phyloP scores from a whole-genome alignment of 2,113 vertebrate species.

The Emydura subglobosa region DNA sequence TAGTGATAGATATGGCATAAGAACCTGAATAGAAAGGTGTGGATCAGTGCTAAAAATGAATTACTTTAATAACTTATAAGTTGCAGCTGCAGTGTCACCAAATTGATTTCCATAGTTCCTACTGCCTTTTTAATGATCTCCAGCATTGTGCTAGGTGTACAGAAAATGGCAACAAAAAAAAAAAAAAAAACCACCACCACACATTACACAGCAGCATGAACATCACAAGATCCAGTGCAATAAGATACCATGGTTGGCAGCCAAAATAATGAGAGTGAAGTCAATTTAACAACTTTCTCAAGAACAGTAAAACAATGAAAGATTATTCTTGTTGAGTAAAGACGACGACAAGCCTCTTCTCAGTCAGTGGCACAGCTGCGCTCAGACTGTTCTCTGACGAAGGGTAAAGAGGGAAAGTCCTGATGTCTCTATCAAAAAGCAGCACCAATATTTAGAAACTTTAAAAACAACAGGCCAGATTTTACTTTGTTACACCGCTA shows the following conservation, averaged over 20 bases:
- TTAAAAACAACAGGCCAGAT: constrained; percentile 11
- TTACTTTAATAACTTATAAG: constrained; percentile 4
- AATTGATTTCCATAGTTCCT: constrained; percentile 34
- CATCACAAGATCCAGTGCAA: constrained; percentile 22
- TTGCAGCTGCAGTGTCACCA: not conserved
- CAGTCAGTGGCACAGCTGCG: not conserved
- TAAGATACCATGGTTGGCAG: not conserved
- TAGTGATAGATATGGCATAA: not conserved
- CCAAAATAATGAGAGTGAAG: constrained; percentile 24
- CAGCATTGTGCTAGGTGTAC: not conserved
- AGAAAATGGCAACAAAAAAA: constrained; percentile 32
- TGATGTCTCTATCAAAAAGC: not conserved
- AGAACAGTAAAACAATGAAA: not conserved
- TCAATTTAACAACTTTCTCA: constrained; percentile 28
- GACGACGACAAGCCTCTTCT: constrained; percentile 13
- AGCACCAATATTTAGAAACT: not conserved
- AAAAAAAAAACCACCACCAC: not conserved
- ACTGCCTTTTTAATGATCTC: constrained; percentile 38
- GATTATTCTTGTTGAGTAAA: not conserved
- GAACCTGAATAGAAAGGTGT: not conserved
- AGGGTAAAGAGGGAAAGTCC: not conserved
- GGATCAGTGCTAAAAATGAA: not conserved
- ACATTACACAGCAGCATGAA: not conserved
- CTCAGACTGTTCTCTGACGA: not conserved
- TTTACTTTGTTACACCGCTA: not conserved